A percentile compares a stretch with the other conserved stretches of the same genome.
Evolutionary conservation across 2,888 invertebrate species (phyloP).

Genomic region (Diarsia dahlii): DNA sequence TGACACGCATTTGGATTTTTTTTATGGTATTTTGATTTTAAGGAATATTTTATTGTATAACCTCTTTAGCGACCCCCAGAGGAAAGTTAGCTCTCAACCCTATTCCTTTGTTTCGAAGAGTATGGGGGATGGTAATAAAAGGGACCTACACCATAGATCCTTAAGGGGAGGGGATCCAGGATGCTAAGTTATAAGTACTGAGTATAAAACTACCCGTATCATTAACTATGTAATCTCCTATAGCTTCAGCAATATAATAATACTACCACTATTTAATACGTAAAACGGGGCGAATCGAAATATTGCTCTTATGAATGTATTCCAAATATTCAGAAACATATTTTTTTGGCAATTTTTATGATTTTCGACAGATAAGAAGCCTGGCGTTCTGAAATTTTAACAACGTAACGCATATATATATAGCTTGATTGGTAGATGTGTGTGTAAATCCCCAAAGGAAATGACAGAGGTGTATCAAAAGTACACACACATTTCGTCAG

Average conservation of each 20-base stretch:
- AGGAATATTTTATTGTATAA: background rate
- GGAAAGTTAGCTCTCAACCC: background rate
- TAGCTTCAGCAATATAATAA: conserved; percentile 21
- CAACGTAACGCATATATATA: too few species aligned
- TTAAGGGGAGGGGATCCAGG: background rate
- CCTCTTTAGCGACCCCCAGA: background rate
- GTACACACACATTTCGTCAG: background rate
- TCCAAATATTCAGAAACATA: background rate
- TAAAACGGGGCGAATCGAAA: background rate
- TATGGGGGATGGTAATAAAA: background rate
- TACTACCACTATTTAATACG: background rate
- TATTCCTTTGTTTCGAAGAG: too few species aligned
- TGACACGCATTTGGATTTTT: background rate
- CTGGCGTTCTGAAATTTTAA: background rate
- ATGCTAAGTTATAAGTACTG: conserved; percentile 5
- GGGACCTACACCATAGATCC: background rate
- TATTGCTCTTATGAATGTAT: background rate
- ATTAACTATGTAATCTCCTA: background rate
- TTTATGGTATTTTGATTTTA: background rate
- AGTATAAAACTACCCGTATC: conserved; percentile 33
- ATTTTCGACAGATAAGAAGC: background rate
- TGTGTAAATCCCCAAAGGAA: too few species aligned
- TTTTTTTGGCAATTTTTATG: background rate
- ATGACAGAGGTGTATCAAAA: background rate
- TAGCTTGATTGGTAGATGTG: too few species aligned